Evolutionary conservation across 2,888 invertebrate species (phyloP), one percentile per base, ranked within the genome.

Genomic region (Hypsopygia costalis): DNA sequence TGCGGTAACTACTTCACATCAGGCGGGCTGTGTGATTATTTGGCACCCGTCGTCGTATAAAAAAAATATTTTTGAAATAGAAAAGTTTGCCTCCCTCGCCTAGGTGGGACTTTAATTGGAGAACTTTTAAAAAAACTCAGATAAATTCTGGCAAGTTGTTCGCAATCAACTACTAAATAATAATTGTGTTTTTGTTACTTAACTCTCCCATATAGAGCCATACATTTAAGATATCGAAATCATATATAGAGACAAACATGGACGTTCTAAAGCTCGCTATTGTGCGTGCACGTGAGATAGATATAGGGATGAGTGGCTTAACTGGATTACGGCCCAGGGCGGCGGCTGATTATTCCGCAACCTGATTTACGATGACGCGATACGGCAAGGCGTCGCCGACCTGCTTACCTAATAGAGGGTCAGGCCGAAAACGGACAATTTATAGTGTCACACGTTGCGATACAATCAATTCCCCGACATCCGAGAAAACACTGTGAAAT

Each of bases 361-460:
- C 75, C 76, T 87, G 87, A 88, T 87, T 87, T 87, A 86, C 80
- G 81, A 72, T 79, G 81, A 81, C 77, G 75, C 72, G 78, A 78
- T 80, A 81, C 71, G 68, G 64, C 55, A 51, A 62, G 56, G 62
- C 65, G 61, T 56, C 60, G 58, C 58, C 69, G 62, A 69, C 69
- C 74, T 74, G 68, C 69, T 73, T 70, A 69, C 71, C 73, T 78
- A 77, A 76, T 75, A 76, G 61, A 70, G 60, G 62, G 63, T 55
- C 62, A 62, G 60, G 58, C 53, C 63, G 65, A 75, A 74, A 80
- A 75, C 69, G 69, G 69, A 67, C 76, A 79, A 81, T 82, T 81
- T 81, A 83, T 83, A 69, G 69, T 71, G 69, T 73, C 67, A 57
- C 68, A 66, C 61, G 63, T 68, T 62, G 63, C 70, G 63, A 72